Evolutionary conservation across 2,888 invertebrate genomes (phyloP).

Genomic region (Temnothorax unifasciatus): DNA sequence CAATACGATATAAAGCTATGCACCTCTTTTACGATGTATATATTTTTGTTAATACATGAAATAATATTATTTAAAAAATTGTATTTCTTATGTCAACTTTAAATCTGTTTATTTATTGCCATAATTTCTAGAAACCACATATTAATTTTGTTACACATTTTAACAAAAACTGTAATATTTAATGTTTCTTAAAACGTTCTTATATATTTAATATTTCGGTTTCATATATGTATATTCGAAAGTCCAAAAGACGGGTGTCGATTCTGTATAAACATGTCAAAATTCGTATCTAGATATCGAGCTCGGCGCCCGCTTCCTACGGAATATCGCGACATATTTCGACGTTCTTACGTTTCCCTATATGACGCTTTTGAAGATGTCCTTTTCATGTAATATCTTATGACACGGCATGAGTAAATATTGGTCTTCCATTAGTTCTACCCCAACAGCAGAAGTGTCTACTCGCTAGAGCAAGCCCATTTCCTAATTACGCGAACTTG

Average conservation of each 20-base stretch:
- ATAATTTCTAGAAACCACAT: background rate
- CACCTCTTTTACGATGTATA: background rate
- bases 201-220: constrained; percentile 5
- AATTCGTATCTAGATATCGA: constrained; percentile 26
- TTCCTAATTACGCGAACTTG: constrained; percentile 55
- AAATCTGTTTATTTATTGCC: background rate
- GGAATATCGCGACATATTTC: constrained; percentile 30
- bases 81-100: background rate
- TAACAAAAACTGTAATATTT: background rate
- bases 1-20: background rate
- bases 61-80: background rate
- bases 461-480: constrained; percentile 45
- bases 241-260: background rate
- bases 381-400: constrained; percentile 49
- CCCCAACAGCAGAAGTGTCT: constrained; percentile 29
- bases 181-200: background rate
- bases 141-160: background rate
- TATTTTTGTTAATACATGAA: background rate
- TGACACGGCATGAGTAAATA: constrained; percentile 48
- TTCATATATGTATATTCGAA: constrained; percentile 7
- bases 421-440: constrained; percentile 54
- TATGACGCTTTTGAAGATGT: constrained; percentile 21
- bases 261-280: constrained; percentile 37
- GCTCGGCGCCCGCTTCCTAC: constrained; percentile 4
- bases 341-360: constrained; percentile 22